phyloP scores from a whole-genome alignment of 2,888 invertebrate genomes.

The Allophyes oxyacanthae region DNA sequence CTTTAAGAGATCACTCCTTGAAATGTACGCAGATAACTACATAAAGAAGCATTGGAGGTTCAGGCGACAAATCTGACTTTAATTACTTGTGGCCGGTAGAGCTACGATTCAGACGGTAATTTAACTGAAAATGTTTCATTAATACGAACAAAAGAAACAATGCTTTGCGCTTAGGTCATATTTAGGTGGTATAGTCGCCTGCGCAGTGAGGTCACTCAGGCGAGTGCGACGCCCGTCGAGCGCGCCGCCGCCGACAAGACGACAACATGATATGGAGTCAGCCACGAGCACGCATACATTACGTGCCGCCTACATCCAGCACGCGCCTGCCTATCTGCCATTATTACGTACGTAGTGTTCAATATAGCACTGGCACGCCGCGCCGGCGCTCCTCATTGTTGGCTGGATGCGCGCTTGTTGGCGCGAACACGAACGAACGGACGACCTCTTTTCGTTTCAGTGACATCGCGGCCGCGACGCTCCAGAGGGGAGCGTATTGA shows the following conservation, averaged over 20 bases:
- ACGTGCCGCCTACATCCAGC: conserved; percentile 81
- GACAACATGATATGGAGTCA: conserved; percentile 74
- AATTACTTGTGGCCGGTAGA: not conserved
- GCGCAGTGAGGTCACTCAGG: conserved; percentile 77
- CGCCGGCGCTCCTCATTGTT: conserved; percentile 74
- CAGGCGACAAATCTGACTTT: too few relatives aligned
- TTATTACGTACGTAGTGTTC: conserved; percentile 72
- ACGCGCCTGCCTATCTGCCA: conserved; percentile 72
- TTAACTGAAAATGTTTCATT: conserved; percentile 26
- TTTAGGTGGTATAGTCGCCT: conserved; percentile 75
- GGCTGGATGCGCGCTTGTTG: conserved; percentile 75
- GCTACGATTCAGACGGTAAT: conserved; percentile 8
- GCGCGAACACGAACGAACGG: conserved; percentile 72
- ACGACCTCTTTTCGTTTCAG: conserved; percentile 87
- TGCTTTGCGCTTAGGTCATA: conserved; percentile 71
- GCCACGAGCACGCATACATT: conserved; percentile 81
- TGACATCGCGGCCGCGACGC: conserved; percentile 72
- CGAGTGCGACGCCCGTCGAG: conserved; percentile 75
- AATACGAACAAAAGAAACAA: conserved; percentile 56
- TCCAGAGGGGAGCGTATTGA: conserved; percentile 61
- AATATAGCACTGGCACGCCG: conserved; percentile 75
- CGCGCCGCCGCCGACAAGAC: conserved; percentile 63
- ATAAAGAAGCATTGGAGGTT: too few relatives aligned
- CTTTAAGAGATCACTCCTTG: too few relatives aligned
- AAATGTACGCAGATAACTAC: not conserved